Percentiles rank a stretch among this genome's conserved stretches.
phyloP scores from a whole-genome alignment of 2,888 invertebrate genomes.

The Mayetiola destructor region DNA sequence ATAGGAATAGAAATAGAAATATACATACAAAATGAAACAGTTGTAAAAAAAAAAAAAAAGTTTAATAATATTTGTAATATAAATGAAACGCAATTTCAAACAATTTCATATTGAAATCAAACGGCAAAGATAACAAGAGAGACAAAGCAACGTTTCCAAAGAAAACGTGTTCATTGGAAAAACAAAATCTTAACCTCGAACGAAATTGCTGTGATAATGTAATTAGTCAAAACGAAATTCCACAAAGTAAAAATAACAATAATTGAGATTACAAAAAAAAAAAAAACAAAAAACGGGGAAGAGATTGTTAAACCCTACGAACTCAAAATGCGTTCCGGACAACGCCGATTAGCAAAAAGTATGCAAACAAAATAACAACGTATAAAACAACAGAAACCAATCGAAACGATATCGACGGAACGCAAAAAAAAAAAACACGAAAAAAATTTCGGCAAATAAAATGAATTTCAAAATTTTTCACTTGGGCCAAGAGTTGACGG shows the following conservation, averaged over 20 bases:
- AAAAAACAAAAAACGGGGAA: neutral
- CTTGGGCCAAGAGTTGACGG: conserved; percentile 1
- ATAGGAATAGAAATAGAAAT: no score
- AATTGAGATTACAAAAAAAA: neutral
- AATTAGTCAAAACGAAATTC: no score
- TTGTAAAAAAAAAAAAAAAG: no score
- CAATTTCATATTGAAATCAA: no score
- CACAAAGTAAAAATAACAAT: neutral
- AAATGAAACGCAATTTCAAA: no score
- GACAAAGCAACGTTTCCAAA: no score
- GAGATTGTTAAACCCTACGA: neutral
- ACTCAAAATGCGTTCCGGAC: neutral
- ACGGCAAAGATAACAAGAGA: no score
- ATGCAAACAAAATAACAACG: neutral
- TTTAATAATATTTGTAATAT: no score
- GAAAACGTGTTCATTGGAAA: no score
- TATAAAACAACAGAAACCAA: neutral
- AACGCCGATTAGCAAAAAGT: neutral
- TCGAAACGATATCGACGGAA: no score
- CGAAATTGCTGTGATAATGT: neutral
- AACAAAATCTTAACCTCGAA: no score
- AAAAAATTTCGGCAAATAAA: neutral
- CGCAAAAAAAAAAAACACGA: neutral
- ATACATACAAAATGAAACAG: no score
- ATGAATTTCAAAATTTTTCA: neutral